Evolutionary conservation across 2,888 invertebrate species (phyloP).

Genomic region (Diachrysia chrysitis): DNA sequence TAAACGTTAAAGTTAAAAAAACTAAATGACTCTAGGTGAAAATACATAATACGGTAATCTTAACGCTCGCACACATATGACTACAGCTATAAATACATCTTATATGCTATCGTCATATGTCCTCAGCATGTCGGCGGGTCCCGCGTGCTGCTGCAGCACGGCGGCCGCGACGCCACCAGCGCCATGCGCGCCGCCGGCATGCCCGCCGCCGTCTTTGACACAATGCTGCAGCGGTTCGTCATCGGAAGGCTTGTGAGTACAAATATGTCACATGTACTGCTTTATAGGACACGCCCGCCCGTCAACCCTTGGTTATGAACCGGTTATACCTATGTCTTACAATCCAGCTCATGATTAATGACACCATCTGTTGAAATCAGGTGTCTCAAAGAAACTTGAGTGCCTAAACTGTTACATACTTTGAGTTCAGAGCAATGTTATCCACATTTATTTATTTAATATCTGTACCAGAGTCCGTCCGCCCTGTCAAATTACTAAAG

Average conservation of each 20-base stretch:
- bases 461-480: background rate
- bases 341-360: no score
- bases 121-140: conserved; percentile 44
- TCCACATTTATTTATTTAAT: background rate
- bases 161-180: conserved; percentile 39
- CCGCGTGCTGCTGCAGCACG: conserved; percentile 17
- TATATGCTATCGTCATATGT: background rate
- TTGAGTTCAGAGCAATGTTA: no score
- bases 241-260: conserved; percentile 43
- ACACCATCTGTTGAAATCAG: no score
- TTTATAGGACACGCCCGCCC: background rate
- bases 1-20: no score
- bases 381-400: no score
- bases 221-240: conserved; percentile 34
- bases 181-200: conserved; percentile 45
- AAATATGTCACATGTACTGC: background rate
- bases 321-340: no score
- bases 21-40: no score
- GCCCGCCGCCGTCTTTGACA: conserved; percentile 38
- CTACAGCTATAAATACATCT: no score
- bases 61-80: no score
- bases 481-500: background rate
- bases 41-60: no score
- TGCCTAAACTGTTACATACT: no score
- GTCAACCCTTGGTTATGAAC: no score